Evolutionary conservation across 1,140 invertebrate genomes (phyloP).

Genomic region (Heliothis virescens): DNA sequence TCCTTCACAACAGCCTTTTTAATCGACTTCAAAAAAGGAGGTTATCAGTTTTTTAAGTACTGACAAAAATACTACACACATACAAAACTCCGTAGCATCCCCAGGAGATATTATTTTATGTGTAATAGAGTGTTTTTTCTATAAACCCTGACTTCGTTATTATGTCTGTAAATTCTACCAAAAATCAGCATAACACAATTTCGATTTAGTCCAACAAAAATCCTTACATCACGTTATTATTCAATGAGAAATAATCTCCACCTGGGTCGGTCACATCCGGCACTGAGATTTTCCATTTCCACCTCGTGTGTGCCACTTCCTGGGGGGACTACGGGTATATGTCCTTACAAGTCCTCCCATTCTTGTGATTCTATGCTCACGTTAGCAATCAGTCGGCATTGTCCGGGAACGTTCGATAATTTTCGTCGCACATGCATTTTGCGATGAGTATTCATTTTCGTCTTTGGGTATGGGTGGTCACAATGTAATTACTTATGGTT

Average conservation of each 20-base stretch:
- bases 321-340: constrained; percentile 7
- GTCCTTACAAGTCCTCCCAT: constrained; percentile 34
- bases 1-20: too few relatives aligned
- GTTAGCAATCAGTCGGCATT: constrained; percentile 44
- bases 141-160: too few relatives aligned
- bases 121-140: too few relatives aligned
- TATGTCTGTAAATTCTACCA: neutral
- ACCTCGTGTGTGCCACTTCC: constrained; percentile 57
- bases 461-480: neutral
- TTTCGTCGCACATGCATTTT: constrained; percentile 26
- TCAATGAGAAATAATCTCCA: constrained; percentile 57
- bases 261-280: constrained; percentile 59
- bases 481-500: constrained; percentile 23
- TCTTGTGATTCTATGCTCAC: constrained; percentile 33
- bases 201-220: neutral
- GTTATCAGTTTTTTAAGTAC: too few relatives aligned
- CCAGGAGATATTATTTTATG: too few relatives aligned
- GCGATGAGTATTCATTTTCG: neutral
- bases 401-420: constrained; percentile 33
- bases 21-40: too few relatives aligned
- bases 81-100: too few relatives aligned
- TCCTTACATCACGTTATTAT: constrained; percentile 37
- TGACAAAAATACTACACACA: too few relatives aligned
- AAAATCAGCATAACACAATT: neutral
- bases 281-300: constrained; percentile 60